A percentile compares a stretch with the other conserved stretches of the same genome.
Evolutionary conservation across 2,888 invertebrate genomes (phyloP).

Genomic region (Ennomos fuscantarius): DNA sequence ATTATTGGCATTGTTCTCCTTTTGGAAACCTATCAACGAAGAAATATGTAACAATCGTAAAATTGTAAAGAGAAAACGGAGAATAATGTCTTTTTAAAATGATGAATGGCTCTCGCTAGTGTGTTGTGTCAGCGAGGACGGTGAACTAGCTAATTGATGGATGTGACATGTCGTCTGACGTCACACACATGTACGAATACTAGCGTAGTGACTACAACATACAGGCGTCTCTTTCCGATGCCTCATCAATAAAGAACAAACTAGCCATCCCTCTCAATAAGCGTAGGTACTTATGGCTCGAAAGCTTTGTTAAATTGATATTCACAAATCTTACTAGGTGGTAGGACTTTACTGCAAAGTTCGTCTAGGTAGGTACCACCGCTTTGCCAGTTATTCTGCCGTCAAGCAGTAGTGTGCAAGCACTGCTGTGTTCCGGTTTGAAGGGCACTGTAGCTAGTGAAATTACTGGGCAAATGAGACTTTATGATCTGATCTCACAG

Average conservation of each 20-base stretch:
- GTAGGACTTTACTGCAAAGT: too few relatives aligned
- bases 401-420: too few relatives aligned
- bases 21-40: background rate
- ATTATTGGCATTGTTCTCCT: too few relatives aligned
- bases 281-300: too few relatives aligned
- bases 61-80: slow-evolving; percentile 7
- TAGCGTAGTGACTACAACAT: background rate
- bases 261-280: background rate
- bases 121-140: slow-evolving; percentile 19
- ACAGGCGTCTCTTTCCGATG: background rate
- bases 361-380: too few relatives aligned
- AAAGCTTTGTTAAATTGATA: too few relatives aligned
- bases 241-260: background rate
- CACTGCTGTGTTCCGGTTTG: too few relatives aligned
- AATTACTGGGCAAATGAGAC: too few relatives aligned
- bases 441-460: too few relatives aligned
- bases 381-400: too few relatives aligned
- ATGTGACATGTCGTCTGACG: slow-evolving; percentile 26
- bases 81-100: slow-evolving; percentile 24
- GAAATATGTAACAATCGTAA: background rate
- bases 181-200: slow-evolving; percentile 8
- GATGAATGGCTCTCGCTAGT: slow-evolving; percentile 28
- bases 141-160: slow-evolving; percentile 37
- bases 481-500: too few relatives aligned
- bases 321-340: too few relatives aligned